Percentiles rank a stretch among this genome's conserved stretches.
These are phyloP conservation scores for Phrynosoma platyrhinos DNA, from an alignment of 2,113 vertebrate genomes.

Conservation along the genomic window DNA sequence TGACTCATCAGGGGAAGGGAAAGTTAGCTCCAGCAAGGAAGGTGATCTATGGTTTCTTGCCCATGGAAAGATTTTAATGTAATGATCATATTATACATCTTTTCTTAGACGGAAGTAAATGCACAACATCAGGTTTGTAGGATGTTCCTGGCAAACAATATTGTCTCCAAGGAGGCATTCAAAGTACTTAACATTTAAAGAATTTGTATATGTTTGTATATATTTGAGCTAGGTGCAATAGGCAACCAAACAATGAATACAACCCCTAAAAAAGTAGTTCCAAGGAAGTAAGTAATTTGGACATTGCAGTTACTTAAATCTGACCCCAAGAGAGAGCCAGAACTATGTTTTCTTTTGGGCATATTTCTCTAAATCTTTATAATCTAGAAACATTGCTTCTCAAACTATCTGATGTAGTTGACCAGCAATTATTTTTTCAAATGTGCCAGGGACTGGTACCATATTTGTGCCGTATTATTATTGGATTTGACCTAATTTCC, in stretches of 20 bases:
- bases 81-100: neutral
- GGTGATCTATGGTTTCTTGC: neutral
- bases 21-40: neutral
- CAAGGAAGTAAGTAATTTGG: neutral
- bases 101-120: neutral
- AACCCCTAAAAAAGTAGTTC: neutral
- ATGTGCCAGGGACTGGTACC: too few species aligned
- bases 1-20: neutral
- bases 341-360: too few species aligned
- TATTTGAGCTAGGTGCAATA: neutral
- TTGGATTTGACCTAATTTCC: too few species aligned
- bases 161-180: neutral
- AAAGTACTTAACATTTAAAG: neutral
- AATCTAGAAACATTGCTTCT: neutral
- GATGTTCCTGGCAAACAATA: neutral
- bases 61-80: neutral
- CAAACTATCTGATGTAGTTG: too few species aligned
- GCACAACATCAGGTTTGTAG: neutral
- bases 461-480: too few species aligned
- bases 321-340: neutral
- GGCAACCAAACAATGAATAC: neutral
- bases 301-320: neutral
- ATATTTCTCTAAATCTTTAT: too few species aligned
- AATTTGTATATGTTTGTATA: neutral
- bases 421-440: too few species aligned